Evolutionary conservation across 2,888 invertebrate genomes (phyloP).

Genomic region (Ophion obscuratus): DNA sequence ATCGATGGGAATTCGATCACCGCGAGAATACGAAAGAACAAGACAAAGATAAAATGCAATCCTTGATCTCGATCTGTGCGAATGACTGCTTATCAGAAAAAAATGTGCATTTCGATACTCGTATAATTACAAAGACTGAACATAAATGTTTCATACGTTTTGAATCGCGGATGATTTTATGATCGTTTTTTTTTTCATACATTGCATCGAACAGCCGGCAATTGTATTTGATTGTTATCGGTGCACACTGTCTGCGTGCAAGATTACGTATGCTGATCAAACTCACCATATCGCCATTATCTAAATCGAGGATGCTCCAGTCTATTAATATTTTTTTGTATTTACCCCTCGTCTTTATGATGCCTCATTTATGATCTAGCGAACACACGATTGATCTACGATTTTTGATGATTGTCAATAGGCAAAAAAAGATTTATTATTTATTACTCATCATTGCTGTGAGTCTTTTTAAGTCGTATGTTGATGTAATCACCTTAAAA

Average conservation of each 20-base stretch:
- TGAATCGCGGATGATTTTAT: conserved; percentile 5
- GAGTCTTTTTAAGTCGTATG: background rate
- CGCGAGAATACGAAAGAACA: background rate
- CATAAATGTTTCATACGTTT: background rate
- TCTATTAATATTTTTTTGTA: too few relatives aligned
- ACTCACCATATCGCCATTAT: background rate
- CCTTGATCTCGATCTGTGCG: conserved; percentile 46
- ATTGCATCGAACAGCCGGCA: conserved; percentile 4
- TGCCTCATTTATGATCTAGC: background rate
- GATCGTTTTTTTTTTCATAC: background rate
- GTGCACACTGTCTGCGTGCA: background rate
- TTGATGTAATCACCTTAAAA: background rate
- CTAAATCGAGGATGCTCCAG: background rate
- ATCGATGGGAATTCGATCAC: conserved; percentile 24
- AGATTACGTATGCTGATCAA: background rate
- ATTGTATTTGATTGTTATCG: conserved; percentile 4
- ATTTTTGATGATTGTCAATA: too few relatives aligned
- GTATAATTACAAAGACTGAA: background rate
- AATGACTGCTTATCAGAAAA: conserved; percentile 36
- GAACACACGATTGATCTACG: too few relatives aligned
- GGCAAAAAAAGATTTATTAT: too few relatives aligned
- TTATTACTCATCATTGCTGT: too few relatives aligned
- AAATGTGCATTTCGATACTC: background rate
- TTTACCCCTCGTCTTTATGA: background rate
- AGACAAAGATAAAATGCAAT: conserved; percentile 27